Evolutionary conservation across 2,113 vertebrate genomes (phyloP).

Genomic region (Glaucidium brasilianum): DNA sequence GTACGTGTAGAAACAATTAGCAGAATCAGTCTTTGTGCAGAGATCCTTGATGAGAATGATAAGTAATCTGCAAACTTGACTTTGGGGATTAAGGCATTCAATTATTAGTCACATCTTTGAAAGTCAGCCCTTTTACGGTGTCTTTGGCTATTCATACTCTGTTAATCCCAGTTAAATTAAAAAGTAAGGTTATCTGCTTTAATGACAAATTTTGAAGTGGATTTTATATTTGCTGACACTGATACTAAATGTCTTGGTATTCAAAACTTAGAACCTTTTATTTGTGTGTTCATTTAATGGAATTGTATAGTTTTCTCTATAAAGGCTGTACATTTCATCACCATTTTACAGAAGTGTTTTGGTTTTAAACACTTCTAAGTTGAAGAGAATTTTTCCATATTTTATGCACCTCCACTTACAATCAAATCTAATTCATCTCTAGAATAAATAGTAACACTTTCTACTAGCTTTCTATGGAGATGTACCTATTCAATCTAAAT

Average conservation of each 20-base stretch:
- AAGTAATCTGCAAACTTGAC: neutral
- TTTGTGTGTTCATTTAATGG: neutral
- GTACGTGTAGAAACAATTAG: neutral
- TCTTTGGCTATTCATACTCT: neutral
- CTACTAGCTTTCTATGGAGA: neutral
- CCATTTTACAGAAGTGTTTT: neutral
- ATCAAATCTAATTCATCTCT: neutral
- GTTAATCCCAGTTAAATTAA: neutral
- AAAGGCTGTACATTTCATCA: neutral
- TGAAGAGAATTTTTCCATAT: neutral
- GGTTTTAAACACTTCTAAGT: neutral
- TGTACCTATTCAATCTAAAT: neutral
- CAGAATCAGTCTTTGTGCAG: neutral
- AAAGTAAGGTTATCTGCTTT: neutral
- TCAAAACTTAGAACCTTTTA: neutral
- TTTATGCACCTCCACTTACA: neutral
- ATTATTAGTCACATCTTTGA: neutral
- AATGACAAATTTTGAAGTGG: neutral
- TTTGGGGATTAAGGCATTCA: neutral
- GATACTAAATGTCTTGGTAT: neutral
- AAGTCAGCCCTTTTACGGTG: neutral
- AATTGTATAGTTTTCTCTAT: neutral
- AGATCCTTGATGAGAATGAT: neutral
- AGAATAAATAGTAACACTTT: neutral
- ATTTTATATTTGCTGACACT: neutral